phyloP scores from a whole-genome alignment of 2,797 vertebrate genomes.

The Paedocypris micromegethes region DNA sequence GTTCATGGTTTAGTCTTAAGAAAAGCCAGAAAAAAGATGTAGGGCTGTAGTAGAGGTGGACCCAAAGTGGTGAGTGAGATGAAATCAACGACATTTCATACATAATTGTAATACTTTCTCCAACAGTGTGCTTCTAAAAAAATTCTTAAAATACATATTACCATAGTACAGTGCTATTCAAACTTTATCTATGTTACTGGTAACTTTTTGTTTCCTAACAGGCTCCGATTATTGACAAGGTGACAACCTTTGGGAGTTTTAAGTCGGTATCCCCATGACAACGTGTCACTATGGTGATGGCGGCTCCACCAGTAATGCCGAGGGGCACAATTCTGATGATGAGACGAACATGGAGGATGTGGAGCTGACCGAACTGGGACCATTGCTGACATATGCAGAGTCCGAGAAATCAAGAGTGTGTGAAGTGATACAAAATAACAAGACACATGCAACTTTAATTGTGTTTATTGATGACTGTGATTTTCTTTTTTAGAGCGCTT shows the following conservation, averaged over 20 bases:
- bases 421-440: neutral
- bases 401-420: slow-evolving; percentile 31
- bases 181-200: neutral
- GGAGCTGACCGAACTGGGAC: slow-evolving; percentile 75
- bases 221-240: slow-evolving; percentile 19
- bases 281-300: slow-evolving; percentile 45
- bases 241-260: slow-evolving; percentile 38
- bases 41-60: too few species aligned
- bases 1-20: too few species aligned
- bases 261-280: slow-evolving; percentile 51
- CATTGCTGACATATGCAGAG: slow-evolving; percentile 60
- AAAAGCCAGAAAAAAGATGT: too few species aligned
- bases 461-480: too few species aligned
- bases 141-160: too few species aligned
- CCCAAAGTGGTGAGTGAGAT: too few species aligned
- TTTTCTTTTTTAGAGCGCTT: slow-evolving; percentile 58
- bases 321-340: slow-evolving; percentile 57
- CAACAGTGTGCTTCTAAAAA: too few species aligned
- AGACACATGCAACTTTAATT: too few species aligned
- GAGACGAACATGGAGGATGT: slow-evolving; percentile 59
- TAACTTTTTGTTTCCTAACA: slow-evolving; percentile 1
- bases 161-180: too few species aligned
- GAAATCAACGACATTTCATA: too few species aligned
- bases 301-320: slow-evolving; percentile 57
- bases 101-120: too few species aligned